Evolutionary conservation across 2,888 invertebrate species (phyloP).

Genomic region (Flexamia atlantica): DNA sequence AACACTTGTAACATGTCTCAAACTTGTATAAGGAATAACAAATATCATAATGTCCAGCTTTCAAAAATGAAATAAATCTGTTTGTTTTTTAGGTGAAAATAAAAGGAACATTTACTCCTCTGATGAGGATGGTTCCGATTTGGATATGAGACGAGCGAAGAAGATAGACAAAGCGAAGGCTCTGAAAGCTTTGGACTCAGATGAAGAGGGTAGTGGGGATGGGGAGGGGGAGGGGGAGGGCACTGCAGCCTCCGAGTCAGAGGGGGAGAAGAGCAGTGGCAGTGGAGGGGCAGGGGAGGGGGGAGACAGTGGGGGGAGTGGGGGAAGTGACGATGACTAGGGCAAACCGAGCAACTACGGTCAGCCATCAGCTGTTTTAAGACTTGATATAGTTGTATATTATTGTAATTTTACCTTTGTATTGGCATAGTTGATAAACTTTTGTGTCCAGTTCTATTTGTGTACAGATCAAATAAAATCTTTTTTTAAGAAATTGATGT

Average conservation of each 20-base stretch:
- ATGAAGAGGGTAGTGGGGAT: constrained; percentile 76
- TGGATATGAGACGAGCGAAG: constrained; percentile 79
- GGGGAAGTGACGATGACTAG: constrained; percentile 70
- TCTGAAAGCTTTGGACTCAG: constrained; percentile 90
- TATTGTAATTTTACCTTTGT: constrained; percentile 7
- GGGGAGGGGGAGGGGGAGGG: constrained; percentile 65
- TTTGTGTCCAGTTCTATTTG: neutral
- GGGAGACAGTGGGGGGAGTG: constrained; percentile 73
- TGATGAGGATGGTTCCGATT: constrained; percentile 91
- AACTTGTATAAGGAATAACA: too few relatives aligned
- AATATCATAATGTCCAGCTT: too few relatives aligned
- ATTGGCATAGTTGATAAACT: neutral
- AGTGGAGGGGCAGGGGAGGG: constrained; percentile 71
- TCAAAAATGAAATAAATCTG: neutral
- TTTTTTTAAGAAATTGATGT: neutral
- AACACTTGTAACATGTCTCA: too few relatives aligned
- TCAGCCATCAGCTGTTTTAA: neutral
- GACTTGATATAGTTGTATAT: constrained; percentile 40
- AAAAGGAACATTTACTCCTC: constrained; percentile 90
- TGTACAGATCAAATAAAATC: neutral
- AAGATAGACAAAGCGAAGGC: constrained; percentile 85
- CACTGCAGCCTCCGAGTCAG: constrained; percentile 66
- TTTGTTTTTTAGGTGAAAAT: constrained; percentile 73
- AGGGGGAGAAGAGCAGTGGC: constrained; percentile 74
- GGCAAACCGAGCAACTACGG: neutral